These are phyloP conservation scores for Sinocyclocheilus anophthalmus DNA, from an alignment of 2,113 vertebrate genomes.

Conservation along the genomic window DNA sequence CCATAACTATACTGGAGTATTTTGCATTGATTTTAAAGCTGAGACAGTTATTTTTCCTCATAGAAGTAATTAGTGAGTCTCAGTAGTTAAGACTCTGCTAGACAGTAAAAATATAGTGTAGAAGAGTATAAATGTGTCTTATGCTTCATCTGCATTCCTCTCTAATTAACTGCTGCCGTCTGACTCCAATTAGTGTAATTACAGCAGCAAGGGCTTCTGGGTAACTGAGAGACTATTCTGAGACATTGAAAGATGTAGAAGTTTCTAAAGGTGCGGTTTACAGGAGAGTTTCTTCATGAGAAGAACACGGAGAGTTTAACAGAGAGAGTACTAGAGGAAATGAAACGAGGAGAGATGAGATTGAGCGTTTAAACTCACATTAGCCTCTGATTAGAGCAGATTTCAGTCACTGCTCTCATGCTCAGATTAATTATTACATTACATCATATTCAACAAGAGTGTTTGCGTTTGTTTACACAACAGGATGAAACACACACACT, in stretches of 20 bases:
- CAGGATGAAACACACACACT: not conserved
- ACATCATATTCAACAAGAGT: not conserved
- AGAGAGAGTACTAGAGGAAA: not conserved
- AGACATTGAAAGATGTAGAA: not conserved
- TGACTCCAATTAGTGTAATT: not conserved
- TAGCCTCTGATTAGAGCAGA: not conserved
- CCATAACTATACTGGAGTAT: not conserved
- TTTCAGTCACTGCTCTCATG: not conserved
- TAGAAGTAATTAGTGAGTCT: not conserved
- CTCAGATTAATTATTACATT: not conserved
- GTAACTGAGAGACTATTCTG: slow-evolving; percentile 62
- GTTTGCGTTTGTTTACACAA: not conserved
- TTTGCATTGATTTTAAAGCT: not conserved
- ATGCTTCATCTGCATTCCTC: not conserved
- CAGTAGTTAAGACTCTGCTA: no score
- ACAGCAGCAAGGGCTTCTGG: slow-evolving; percentile 31
- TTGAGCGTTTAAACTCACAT: not conserved
- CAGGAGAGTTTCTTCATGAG: not conserved
- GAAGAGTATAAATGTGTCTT: not conserved
- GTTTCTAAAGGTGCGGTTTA: not conserved
- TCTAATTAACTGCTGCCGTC: not conserved
- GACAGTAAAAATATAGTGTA: not conserved
- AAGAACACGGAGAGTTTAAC: slow-evolving; percentile 16
- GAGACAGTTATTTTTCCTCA: not conserved
- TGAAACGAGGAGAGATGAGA: not conserved